These are phyloP conservation scores for Lycaon pictus DNA, from an alignment of 2,113 vertebrate genomes.

Conservation along the genomic window DNA sequence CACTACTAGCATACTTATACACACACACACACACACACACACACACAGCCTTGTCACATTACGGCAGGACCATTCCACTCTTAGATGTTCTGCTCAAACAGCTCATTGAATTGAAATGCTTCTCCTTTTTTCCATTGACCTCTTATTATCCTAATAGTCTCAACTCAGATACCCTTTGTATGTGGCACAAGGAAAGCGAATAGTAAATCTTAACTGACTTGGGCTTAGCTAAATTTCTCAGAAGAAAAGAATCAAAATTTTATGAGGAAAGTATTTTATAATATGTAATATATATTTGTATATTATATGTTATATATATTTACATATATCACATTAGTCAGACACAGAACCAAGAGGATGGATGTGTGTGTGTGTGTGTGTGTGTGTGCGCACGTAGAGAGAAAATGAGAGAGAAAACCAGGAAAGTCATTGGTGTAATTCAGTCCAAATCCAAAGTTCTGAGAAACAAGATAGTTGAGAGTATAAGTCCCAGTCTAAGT, in stretches of 20 bases:
- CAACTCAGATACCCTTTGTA: background rate
- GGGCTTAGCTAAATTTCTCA: background rate
- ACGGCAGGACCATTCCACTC: too few relatives aligned
- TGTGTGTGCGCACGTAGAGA: too few relatives aligned
- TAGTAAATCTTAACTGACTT: background rate
- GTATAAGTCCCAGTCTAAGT: background rate
- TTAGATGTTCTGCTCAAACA: background rate
- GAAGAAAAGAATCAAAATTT: background rate
- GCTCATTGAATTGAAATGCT: background rate
- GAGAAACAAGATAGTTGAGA: background rate
- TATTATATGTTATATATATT: background rate
- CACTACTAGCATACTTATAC: accelerated
- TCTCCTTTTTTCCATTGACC: background rate
- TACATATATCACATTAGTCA: background rate
- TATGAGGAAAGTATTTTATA: background rate
- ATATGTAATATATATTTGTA: background rate
- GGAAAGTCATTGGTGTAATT: background rate
- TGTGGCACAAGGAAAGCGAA: background rate
- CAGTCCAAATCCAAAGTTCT: background rate
- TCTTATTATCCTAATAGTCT: background rate
- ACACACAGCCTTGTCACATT: background rate
- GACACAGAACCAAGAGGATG: background rate
- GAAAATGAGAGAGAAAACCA: too few relatives aligned
- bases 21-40: accelerated
- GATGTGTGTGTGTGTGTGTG: too few relatives aligned